Base-by-base conservation (phyloP, 1,140 invertebrate genomes). In the Laupala kohalensis region DNA sequence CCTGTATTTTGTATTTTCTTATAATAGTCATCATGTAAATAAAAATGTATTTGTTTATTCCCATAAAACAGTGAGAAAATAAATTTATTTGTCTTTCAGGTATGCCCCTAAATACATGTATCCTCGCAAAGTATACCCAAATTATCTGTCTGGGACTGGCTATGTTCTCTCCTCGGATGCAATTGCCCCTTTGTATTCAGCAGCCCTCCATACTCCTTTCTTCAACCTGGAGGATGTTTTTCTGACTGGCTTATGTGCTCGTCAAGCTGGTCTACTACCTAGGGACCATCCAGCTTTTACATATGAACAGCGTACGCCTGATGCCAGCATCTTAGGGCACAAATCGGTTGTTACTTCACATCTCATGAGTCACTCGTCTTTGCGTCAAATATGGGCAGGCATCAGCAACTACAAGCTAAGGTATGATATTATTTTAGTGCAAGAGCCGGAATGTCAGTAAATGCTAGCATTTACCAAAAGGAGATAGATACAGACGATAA, bases 151-250 rank as follows among this genome's bases (percentile, higher is more conserved):
- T 0, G 93, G 93, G 19, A 92, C 92, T 15, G 91, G 89, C 1
- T 95, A 95, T 81, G 85, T 91, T 1, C 86, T 95, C 81, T 90
- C 90, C n/a, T 79, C 85, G 13, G 86, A 88, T 76, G 84, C 91
- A 1, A 88, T 87, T 6, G 76, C 77, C 25, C 86, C 83, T 72
- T 81, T 95, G 9, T 93, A 91, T 77, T 78, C 85, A 25, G 85
- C 88, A 19, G 88, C 92, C 0, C 77, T 93, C 1, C 79, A 80
- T 64, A 91, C 88, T 13, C 86, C 87, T 6, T 81, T 92, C 37
- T 85, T 94, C 73, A 90, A 93, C 77, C 78, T 94, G 25, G 94
- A 96, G 78, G 94, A 95, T 78, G 89, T 95, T 67, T 96, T 89
- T 78, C 86, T 95, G 19, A 95, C 93, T 6, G 94, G 81, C 29